A percentile compares a stretch with the other conserved stretches of the same genome.
phyloP scores from a whole-genome alignment of 92 coral and sea anemone genomes.

The Phenganax marumi region DNA sequence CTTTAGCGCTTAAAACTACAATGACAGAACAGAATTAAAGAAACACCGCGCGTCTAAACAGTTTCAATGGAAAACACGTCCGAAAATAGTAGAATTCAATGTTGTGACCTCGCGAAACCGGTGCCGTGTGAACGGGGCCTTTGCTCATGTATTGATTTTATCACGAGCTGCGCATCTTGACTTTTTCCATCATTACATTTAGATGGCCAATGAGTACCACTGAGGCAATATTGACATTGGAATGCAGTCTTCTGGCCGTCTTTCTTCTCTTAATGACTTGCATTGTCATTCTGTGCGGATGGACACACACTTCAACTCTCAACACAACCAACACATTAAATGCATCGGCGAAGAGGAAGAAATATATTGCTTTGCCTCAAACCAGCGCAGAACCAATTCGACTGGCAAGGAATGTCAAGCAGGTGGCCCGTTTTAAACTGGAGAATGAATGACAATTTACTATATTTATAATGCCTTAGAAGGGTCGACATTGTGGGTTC shows the following conservation, averaged over 20 bases:
- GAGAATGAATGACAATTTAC: too few species aligned
- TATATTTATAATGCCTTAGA: too few species aligned
- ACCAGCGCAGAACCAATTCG: conserved; percentile 8
- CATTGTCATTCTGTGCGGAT: conserved; percentile 4
- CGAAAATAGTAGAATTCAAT: too few species aligned
- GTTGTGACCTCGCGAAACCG: too few species aligned
- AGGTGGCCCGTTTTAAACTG: not conserved
- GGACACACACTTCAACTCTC: not conserved
- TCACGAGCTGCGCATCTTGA: too few species aligned
- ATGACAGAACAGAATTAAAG: too few species aligned
- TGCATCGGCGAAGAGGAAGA: not conserved
- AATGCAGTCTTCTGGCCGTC: conserved; percentile 29
- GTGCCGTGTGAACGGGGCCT: too few species aligned
- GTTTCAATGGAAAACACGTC: too few species aligned
- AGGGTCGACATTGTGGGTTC: too few species aligned
- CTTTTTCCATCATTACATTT: not conserved
- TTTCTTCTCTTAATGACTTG: conserved; percentile 23
- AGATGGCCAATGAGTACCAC: conserved; percentile 32
- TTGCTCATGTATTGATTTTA: too few species aligned
- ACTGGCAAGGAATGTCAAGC: conserved; percentile 16
- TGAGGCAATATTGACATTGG: conserved; percentile 28
- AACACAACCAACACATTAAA: not conserved
- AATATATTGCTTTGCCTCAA: conserved; percentile 20
- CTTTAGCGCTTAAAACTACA: too few species aligned
- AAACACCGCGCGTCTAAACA: too few species aligned